phyloP scores from a whole-genome alignment of 2,888 invertebrate genomes.

The Dryobota labecula region DNA sequence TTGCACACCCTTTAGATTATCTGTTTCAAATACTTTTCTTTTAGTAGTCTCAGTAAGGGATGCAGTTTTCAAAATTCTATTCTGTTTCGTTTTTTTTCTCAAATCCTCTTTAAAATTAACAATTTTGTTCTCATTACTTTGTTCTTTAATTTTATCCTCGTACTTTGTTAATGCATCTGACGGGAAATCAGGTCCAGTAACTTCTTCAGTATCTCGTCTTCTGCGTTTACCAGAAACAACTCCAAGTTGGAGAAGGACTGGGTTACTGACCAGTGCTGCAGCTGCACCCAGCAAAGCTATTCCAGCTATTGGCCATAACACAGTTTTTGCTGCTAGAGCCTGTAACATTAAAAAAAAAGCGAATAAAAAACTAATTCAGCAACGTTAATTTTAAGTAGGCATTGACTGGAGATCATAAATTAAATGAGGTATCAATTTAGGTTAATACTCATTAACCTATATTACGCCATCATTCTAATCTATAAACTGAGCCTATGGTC shows the following conservation, averaged over 20 bases:
- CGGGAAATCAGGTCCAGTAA: conserved; percentile 61
- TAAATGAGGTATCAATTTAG: neutral
- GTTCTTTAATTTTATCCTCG: conserved; percentile 42
- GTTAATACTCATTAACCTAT: neutral
- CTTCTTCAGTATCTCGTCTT: conserved; percentile 86
- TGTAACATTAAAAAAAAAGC: conserved; percentile 71
- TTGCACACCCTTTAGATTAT: conserved; percentile 43
- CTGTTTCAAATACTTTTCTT: conserved; percentile 54
- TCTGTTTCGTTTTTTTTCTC: conserved; percentile 31
- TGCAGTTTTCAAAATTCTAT: conserved; percentile 41
- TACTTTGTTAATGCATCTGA: conserved; percentile 62
- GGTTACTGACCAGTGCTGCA: conserved; percentile 94
- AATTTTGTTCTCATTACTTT: conserved; percentile 14
- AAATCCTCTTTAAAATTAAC: conserved; percentile 11
- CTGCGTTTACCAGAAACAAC: conserved; percentile 92
- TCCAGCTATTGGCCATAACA: conserved; percentile 94
- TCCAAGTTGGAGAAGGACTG: conserved; percentile 94
- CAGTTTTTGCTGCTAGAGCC: conserved; percentile 91
- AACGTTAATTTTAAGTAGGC: neutral
- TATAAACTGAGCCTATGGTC: neutral
- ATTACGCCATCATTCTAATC: neutral
- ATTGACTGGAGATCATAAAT: neutral
- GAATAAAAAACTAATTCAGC: neutral
- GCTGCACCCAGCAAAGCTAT: conserved; percentile 95
- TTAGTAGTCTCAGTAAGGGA: conserved; percentile 45